Evolutionary conservation across 2,888 invertebrate species (phyloP), one percentile per base, ranked within the genome.

Genomic region (Disparrhopalites patrizii): DNA sequence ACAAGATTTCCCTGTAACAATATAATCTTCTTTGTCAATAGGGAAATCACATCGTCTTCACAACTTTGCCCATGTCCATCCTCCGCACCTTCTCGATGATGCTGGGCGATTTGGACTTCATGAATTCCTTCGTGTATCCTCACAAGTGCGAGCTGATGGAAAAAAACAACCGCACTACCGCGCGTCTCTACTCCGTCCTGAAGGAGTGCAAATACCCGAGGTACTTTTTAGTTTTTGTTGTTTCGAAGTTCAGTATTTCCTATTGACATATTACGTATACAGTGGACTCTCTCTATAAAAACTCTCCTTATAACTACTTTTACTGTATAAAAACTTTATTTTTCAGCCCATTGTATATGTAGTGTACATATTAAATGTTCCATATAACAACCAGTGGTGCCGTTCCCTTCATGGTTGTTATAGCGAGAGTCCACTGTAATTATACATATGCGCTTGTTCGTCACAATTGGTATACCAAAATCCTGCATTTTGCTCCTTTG

Each of bases 61-160:
- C 27, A n/a, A 33, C 28, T 20, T 31, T 55, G n/a, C 55, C 55
- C 13, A 15, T 55, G 13, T 55, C 55, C 3, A 27, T 55, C 7
- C 28, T 55, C 31, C 28, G 55, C 31, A 55, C 55, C 30, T 55
- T 55, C 55, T 55, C 55, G 13, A 55, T 55, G 55, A 55, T 55
- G 55, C 31, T 55, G 15, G 55, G 55, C 15, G 55, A 55, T 30
- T 38, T 57, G 38, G 36, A 57, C 15, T 57, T 57, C 38, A 57
- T 38, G 36, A 38, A 38, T 20, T 38, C 57, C 5, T 57, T 90
- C 78, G 89, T 91, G 1, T 87, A 88, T 72, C 85, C 86, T 0
- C 83, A 80, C 70, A 73, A 77, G 67, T 78, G 79, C 30, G n/a
- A 54, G 1, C 40, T 28, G 5, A 38, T 54, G 38, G 63, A 55